Conservation (phyloP, 2,888 invertebrate species). For the Rugalucina vietnamica region DNA sequence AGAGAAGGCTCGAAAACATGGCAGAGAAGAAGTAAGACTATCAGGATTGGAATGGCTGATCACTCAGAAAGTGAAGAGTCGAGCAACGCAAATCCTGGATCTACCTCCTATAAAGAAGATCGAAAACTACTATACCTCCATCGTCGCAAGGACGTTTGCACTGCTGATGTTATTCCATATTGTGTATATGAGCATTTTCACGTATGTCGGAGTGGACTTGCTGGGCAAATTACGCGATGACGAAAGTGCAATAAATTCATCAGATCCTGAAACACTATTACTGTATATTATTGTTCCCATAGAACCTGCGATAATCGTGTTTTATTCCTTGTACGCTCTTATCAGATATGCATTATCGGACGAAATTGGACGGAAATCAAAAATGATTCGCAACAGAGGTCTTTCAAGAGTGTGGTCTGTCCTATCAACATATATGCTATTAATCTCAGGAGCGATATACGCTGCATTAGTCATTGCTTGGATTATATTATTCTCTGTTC, state of each 20-base stretch:
- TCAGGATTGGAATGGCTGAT: slow-evolving; percentile 80
- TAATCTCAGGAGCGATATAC: slow-evolving; percentile 63
- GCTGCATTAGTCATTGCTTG: slow-evolving; percentile 73
- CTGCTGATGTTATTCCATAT: slow-evolving; percentile 78
- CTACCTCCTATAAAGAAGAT: slow-evolving; percentile 77
- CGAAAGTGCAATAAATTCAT: slow-evolving; percentile 45
- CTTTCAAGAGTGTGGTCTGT: slow-evolving; percentile 29
- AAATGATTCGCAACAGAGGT: slow-evolving; percentile 39
- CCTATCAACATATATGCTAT: slow-evolving; percentile 48
- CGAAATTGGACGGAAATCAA: slow-evolving; percentile 44
- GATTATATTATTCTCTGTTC: slow-evolving; percentile 69
- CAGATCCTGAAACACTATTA: slow-evolving; percentile 51
- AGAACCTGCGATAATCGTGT: slow-evolving; percentile 71
- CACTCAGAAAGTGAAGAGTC: slow-evolving; percentile 63
- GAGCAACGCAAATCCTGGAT: slow-evolving; percentile 77
- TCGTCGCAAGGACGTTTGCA: slow-evolving; percentile 77
- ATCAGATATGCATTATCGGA: slow-evolving; percentile 36
- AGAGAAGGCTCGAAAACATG: slow-evolving; percentile 24
- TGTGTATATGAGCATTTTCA: slow-evolving; percentile 79
- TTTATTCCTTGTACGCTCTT: slow-evolving; percentile 60
- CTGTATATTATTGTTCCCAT: slow-evolving; percentile 71
- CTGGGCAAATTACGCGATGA: slow-evolving; percentile 61
- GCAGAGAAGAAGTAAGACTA: slow-evolving; percentile 44
- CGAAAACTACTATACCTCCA: slow-evolving; percentile 75
- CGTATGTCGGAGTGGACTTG: slow-evolving; percentile 67